Conservation (phyloP, 2,797 vertebrate species). For the Urocyon cinereoargenteus region DNA sequence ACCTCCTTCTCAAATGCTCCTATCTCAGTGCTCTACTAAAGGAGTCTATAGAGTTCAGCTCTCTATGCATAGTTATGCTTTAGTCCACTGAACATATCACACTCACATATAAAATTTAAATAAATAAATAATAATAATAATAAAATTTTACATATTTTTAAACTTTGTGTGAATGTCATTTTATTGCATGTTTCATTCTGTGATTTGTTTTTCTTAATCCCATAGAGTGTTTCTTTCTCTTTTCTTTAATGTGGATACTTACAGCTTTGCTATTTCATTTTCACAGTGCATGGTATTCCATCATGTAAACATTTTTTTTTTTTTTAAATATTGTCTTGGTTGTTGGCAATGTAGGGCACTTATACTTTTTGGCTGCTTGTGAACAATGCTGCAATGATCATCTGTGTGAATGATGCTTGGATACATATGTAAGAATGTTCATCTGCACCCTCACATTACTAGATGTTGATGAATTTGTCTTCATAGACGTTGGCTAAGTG, state of each 20-base stretch:
- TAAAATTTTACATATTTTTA: neutral
- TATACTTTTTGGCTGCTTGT: neutral
- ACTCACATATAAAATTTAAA: neutral
- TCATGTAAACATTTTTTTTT: neutral
- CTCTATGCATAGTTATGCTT: neutral
- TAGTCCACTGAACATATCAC: no score
- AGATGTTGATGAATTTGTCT: neutral
- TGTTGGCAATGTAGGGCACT: neutral
- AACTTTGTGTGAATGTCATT: neutral
- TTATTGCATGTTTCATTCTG: neutral
- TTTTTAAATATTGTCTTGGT: no score
- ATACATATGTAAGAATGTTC: no score
- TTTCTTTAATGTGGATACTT: neutral
- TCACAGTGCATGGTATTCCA: neutral
- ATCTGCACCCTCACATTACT: neutral
- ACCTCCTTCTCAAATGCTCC: neutral
- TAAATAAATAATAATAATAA: neutral
- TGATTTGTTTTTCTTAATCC: neutral
- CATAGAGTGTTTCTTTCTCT: neutral
- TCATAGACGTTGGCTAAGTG: neutral
- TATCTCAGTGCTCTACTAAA: no score
- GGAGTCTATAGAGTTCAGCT: fast-evolving
- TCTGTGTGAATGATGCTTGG: fast-evolving
- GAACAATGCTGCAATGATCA: fast-evolving
- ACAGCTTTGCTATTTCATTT: neutral